A percentile compares a stretch with the other conserved stretches of the same genome.
These are phyloP conservation scores for Eupithecia pulchellata DNA, from an alignment of 2,888 invertebrate genomes.

Conservation along the genomic window DNA sequence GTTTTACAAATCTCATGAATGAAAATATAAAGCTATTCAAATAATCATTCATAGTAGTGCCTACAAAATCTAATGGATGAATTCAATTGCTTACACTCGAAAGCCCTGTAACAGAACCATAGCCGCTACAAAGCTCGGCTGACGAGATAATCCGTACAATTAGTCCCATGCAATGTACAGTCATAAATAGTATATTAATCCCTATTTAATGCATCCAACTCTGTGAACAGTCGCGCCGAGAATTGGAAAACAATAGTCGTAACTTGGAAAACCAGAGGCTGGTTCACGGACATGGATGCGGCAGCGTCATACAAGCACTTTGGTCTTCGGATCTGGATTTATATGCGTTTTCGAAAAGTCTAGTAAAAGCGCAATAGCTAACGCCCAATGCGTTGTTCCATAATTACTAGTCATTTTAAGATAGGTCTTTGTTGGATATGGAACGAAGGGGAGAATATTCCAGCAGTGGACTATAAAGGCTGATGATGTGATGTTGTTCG, in stretches of 20 bases:
- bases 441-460: no score
- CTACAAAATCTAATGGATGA: not conserved
- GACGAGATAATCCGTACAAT: constrained; percentile 40
- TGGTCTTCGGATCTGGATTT: not conserved
- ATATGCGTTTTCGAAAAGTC: no score
- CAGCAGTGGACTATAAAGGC: no score
- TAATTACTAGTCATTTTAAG: no score
- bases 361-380: not conserved
- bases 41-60: not conserved
- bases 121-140: constrained; percentile 26
- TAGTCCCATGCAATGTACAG: constrained; percentile 33
- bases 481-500: no score
- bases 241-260: constrained; percentile 26
- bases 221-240: constrained; percentile 23
- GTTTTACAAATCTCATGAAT: not conserved
- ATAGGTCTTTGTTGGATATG: no score
- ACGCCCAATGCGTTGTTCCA: not conserved
- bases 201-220: constrained; percentile 28
- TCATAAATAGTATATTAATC: constrained; percentile 41
- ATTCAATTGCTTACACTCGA: not conserved
- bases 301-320: not conserved
- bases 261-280: constrained; percentile 7
- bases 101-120: not conserved
- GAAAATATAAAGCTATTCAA: not conserved
- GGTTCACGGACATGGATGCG: not conserved